A percentile compares a stretch with the other conserved stretches of the same genome.
Conservation (phyloP, 2,888 invertebrate genomes). For the Tridacna crocea region DNA sequence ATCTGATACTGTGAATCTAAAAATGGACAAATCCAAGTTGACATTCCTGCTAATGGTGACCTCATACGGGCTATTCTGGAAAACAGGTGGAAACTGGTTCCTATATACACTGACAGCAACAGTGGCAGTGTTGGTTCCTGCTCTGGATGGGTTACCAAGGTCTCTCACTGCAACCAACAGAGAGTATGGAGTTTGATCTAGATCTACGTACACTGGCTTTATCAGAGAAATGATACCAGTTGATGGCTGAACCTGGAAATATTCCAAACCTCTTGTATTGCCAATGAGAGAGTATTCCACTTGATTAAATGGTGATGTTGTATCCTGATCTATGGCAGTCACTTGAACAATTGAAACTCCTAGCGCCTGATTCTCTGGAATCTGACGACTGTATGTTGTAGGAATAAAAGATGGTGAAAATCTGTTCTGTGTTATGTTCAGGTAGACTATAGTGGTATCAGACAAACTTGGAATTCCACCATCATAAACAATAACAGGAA, state of each 20-base stretch:
- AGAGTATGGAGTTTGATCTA: constrained; percentile 49
- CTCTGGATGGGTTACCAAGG: constrained; percentile 66
- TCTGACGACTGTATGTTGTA: constrained; percentile 38
- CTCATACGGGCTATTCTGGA: constrained; percentile 65
- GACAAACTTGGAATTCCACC: constrained; percentile 74
- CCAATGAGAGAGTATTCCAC: constrained; percentile 71
- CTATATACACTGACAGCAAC: constrained; percentile 72
- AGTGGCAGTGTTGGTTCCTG: constrained; percentile 71
- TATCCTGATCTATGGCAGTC: constrained; percentile 64
- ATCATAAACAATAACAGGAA: constrained; percentile 75
- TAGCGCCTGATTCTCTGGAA: constrained; percentile 66
- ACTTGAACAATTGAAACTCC: constrained; percentile 63
- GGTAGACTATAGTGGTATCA: constrained; percentile 71
- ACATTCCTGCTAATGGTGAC: constrained; percentile 63
- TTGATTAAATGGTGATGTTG: constrained; percentile 71
- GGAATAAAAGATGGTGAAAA: constrained; percentile 70
- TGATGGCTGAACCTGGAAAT: constrained; percentile 72
- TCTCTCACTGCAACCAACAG: constrained; percentile 68
- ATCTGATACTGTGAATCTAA: constrained; percentile 67
- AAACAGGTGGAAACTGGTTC: constrained; percentile 72
- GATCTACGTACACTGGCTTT: constrained; percentile 67
- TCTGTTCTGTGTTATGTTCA: constrained; percentile 79
- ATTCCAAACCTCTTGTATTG: constrained; percentile 63
- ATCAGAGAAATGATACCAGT: constrained; percentile 74
- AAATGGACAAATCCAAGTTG: constrained; percentile 53